These are phyloP conservation scores for Ditylenchus dipsaci DNA, from an alignment of 1,140 invertebrate species.

Conservation along the genomic window DNA sequence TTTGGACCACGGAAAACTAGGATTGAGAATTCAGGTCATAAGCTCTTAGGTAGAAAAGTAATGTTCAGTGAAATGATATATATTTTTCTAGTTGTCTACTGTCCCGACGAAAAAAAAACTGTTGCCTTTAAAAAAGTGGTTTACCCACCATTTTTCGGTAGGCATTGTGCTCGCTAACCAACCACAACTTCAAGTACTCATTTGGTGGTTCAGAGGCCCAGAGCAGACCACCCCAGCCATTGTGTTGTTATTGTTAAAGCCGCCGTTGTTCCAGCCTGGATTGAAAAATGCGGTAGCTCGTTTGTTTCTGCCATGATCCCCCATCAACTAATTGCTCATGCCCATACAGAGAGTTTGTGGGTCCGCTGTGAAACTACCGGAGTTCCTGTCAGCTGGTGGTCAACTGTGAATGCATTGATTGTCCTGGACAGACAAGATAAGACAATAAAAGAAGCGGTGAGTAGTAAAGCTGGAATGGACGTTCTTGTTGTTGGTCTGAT, in stretches of 20 bases:
- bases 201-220: constrained; percentile 45
- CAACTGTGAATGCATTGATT: constrained; percentile 10
- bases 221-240: constrained; percentile 40
- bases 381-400: constrained; percentile 15
- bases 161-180: constrained; percentile 51
- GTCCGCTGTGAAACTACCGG: constrained; percentile 41
- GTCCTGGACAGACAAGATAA: not conserved
- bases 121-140: not conserved
- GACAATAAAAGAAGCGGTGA: not conserved
- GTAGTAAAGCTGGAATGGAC: not conserved
- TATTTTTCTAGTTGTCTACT: not conserved
- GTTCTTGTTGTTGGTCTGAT: too few relatives aligned
- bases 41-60: too few relatives aligned
- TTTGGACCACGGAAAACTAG: too few relatives aligned
- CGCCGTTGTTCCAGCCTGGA: constrained; percentile 13
- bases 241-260: constrained; percentile 11
- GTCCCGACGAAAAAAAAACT: too few relatives aligned
- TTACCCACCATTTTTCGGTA: constrained; percentile 53
- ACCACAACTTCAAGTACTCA: constrained; percentile 46
- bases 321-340: constrained; percentile 31
- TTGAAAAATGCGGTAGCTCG: constrained; percentile 32
- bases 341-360: constrained; percentile 38
- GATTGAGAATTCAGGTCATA: too few relatives aligned
- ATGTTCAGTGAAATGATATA: too few relatives aligned
- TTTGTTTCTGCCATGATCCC: constrained; percentile 29